Percentiles rank a stretch among this genome's conserved stretches.
phyloP scores from a whole-genome alignment of 1,140 invertebrate species.

The Tetramorium simillimum region DNA sequence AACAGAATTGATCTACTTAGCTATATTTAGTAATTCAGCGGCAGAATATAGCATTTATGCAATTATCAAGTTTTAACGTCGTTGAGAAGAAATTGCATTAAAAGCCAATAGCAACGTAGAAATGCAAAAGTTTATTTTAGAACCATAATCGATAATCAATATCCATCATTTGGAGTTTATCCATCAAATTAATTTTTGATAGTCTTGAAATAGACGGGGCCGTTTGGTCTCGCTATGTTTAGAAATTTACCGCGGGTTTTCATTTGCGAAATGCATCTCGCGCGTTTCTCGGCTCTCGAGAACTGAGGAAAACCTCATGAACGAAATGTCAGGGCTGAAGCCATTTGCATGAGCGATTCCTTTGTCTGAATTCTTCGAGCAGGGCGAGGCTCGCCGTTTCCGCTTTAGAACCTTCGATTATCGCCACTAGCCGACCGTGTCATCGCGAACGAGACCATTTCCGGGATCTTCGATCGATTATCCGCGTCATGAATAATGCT shows the following conservation, averaged over 20 bases:
- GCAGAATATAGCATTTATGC: neutral
- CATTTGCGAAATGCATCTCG: constrained; percentile 22
- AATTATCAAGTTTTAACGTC: neutral
- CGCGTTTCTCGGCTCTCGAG: neutral
- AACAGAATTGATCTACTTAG: too few species aligned
- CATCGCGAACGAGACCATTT: constrained; percentile 68
- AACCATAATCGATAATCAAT: neutral
- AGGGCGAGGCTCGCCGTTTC: constrained; percentile 68
- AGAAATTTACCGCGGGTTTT: constrained; percentile 11
- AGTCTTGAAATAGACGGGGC: neutral
- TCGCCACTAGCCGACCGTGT: constrained; percentile 74
- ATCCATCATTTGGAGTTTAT: neutral
- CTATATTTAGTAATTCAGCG: neutral
- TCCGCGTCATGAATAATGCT: constrained; percentile 19
- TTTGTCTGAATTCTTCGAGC: constrained; percentile 66
- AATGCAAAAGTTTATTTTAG: neutral
- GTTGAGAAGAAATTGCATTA: constrained; percentile 2
- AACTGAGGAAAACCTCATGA: constrained; percentile 11
- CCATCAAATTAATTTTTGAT: neutral
- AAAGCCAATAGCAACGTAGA: neutral
- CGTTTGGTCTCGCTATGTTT: neutral
- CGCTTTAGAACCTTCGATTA: constrained; percentile 75
- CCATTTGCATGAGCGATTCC: constrained; percentile 59
- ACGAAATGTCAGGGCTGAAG: constrained; percentile 27
- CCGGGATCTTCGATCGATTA: constrained; percentile 68